These are phyloP conservation scores for Leptopilina boulardi DNA, from an alignment of 1,140 invertebrate species.

Conservation along the genomic window DNA sequence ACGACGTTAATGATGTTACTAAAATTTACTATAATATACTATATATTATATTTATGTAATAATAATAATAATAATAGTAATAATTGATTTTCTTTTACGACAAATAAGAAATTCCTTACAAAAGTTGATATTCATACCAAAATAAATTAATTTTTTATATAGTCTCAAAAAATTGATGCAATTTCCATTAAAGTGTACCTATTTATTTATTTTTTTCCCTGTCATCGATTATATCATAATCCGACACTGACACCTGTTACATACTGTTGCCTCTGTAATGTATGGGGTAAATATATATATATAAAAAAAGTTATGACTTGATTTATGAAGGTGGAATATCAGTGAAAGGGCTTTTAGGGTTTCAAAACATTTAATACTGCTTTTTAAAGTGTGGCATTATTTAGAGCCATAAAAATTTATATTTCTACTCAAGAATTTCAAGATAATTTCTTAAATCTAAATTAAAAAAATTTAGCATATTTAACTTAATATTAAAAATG, in stretches of 20 bases:
- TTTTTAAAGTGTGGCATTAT: not conserved
- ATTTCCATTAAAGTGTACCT: not conserved
- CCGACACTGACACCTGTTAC: conserved; percentile 15
- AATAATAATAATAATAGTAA: too few species aligned
- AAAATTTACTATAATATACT: not conserved
- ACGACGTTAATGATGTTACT: too few species aligned
- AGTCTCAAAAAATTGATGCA: not conserved
- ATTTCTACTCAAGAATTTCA: too few species aligned
- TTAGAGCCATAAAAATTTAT: not conserved
- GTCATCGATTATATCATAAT: conserved; percentile 14
- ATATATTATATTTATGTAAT: too few species aligned
- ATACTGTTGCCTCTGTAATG: conserved; percentile 12
- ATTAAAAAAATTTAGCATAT: too few species aligned
- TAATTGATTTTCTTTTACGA: not conserved
- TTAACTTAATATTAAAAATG: too few species aligned
- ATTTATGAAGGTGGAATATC: not conserved
- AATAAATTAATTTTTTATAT: too few species aligned
- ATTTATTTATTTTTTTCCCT: not conserved
- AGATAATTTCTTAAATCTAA: too few species aligned
- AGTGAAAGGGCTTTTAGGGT: not conserved
- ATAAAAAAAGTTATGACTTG: conserved; percentile 17
- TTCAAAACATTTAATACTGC: conserved; percentile 6
- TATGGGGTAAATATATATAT: conserved; percentile 10
- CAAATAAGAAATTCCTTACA: too few species aligned
- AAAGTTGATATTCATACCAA: too few species aligned